Conservation (phyloP, 23 tunicate species). For the Styela plicata region DNA sequence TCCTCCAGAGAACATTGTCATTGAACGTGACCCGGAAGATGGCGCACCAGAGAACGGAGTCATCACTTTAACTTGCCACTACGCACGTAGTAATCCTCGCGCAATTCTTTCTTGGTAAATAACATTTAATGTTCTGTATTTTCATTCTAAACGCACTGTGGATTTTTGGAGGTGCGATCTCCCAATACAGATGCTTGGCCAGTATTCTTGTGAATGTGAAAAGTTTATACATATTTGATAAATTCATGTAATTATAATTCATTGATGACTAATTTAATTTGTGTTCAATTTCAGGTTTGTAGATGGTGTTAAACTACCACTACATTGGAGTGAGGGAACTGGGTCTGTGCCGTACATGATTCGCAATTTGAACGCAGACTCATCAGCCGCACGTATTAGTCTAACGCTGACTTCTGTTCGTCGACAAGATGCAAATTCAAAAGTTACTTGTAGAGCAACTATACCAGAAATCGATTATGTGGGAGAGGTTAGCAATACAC, state of each 20-base stretch:
- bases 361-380: not conserved
- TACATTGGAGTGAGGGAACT: not conserved
- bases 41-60: conserved; percentile 47
- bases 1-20: conserved; percentile 46
- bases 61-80: conserved; percentile 35
- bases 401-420: conserved; percentile 28
- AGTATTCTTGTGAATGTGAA: too few species aligned
- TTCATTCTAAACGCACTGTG: not conserved
- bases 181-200: too few species aligned
- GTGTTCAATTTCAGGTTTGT: conserved; percentile 31
- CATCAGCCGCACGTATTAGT: not conserved
- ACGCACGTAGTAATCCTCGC: conserved; percentile 56
- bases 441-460: conserved; percentile 23
- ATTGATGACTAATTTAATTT: too few species aligned
- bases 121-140: not conserved
- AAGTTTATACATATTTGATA: too few species aligned
- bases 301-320: conserved; percentile 22
- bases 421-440: conserved; percentile 27
- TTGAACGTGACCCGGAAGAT: conserved; percentile 49
- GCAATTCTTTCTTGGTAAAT: conserved; percentile 47
- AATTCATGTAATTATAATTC: too few species aligned
- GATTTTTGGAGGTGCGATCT: too few species aligned
- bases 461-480: conserved; percentile 31
- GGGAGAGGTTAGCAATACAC: conserved; percentile 21
- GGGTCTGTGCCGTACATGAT: not conserved